Evolutionary conservation across 2,113 vertebrate genomes (phyloP).

Genomic region (Suricata suricatta): DNA sequence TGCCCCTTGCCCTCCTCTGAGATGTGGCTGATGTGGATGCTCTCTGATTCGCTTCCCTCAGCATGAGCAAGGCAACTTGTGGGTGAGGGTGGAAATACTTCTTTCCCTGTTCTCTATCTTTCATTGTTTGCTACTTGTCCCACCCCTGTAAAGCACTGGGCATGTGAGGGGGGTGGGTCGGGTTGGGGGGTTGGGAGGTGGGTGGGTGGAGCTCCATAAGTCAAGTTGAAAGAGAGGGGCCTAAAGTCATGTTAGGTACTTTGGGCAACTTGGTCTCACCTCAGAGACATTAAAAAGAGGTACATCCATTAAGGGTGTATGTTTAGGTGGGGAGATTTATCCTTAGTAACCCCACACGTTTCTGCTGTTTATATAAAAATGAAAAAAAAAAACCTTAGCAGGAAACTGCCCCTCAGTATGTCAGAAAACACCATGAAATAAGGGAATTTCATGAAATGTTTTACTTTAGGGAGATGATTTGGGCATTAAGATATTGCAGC

Average conservation of each 20-base stretch:
- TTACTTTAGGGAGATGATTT: conserved; percentile 63
- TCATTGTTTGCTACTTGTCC: neutral
- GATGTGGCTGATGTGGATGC: neutral
- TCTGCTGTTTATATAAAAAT: conserved; percentile 36
- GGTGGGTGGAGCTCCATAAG: neutral
- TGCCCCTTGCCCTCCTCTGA: neutral
- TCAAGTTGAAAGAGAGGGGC: neutral
- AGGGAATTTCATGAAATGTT: conserved; percentile 46
- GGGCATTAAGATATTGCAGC: conserved; percentile 41
- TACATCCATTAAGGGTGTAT: neutral
- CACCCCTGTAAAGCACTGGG: neutral
- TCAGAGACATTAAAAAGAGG: neutral
- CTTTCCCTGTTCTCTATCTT: neutral
- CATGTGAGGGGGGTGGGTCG: fast-evolving
- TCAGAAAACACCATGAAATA: conserved; percentile 59
- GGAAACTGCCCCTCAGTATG: conserved; percentile 61
- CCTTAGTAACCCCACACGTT: neutral
- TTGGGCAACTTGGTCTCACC: neutral
- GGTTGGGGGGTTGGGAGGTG: neutral
- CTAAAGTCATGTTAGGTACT: neutral
- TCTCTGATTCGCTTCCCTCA: neutral
- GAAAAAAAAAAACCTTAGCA: neutral
- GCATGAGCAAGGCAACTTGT: neutral
- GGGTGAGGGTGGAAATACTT: neutral
- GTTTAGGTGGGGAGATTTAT: neutral